Evolutionary conservation across 1,140 invertebrate species (phyloP).

Genomic region (Platyscapa corneri): DNA sequence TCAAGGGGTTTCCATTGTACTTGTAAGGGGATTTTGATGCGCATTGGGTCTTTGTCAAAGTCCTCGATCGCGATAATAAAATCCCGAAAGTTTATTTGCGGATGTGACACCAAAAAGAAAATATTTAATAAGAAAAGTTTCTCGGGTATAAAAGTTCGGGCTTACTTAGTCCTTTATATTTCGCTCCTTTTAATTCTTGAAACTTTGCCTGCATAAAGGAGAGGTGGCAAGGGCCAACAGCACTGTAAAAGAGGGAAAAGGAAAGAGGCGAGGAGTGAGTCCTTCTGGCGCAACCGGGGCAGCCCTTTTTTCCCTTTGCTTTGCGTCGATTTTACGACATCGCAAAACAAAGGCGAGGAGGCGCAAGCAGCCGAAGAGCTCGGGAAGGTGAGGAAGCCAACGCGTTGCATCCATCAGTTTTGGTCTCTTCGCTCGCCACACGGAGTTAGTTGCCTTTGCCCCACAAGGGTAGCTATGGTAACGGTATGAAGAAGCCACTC

Average conservation of each 20-base stretch:
- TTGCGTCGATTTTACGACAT: neutral
- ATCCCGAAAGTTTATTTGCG: neutral
- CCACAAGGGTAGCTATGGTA: constrained; percentile 58
- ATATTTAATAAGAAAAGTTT: constrained; percentile 46
- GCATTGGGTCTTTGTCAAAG: too few relatives aligned
- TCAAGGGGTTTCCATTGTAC: too few relatives aligned
- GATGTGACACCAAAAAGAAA: neutral
- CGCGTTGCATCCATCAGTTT: neutral
- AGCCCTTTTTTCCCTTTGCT: neutral
- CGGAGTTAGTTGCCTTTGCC: constrained; percentile 54
- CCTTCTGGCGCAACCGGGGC: neutral
- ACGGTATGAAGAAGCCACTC: constrained; percentile 54
- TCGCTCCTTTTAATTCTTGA: neutral
- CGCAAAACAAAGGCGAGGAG: constrained; percentile 1
- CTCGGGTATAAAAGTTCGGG: constrained; percentile 33
- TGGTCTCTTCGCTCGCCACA: constrained; percentile 5
- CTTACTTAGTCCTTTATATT: neutral
- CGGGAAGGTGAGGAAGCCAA: neutral
- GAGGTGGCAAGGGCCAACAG: neutral
- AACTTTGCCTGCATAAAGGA: constrained; percentile 20
- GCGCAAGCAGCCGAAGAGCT: neutral
- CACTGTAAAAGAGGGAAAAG: neutral
- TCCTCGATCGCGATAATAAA: neutral
- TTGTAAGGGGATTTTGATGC: too few relatives aligned
- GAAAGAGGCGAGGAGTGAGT: neutral